Base-by-base conservation (phyloP, 2,888 invertebrate genomes). In the Cyaniris semiargus region DNA sequence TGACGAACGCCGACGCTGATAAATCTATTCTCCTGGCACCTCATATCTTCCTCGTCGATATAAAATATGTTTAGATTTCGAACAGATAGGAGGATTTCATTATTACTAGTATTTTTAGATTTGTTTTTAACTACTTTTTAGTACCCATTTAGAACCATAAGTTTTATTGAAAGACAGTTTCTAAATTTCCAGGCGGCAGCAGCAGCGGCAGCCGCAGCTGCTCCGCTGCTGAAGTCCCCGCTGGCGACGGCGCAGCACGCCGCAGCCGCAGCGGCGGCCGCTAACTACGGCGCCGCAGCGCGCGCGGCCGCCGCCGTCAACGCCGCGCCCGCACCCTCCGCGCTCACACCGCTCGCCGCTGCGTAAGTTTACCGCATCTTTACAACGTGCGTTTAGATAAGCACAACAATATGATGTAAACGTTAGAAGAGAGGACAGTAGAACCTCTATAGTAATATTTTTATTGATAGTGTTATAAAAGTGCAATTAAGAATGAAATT, bases 221-320 rank as follows among this genome's bases (percentile, higher is more conserved):
- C 96, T 83, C 97, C 97, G 78, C 95, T 97, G 91, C 94, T 97
- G 94, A 97, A 97, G 95, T 96, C 97, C 81, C 97, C 97, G 89
- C 95, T 97, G 93, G 97, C 96, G 90, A 95, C 96, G 90, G 97
- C 97, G 90, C 97, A 97, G 95, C 97, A 97, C 95, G 97, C 97
- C 82, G 97, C 97, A 85, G 97, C 97, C 87, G 97, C 97, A 87
- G 97, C 97, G 80, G 97, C 97, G 84, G 97, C 97, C 78, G 97
- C 97, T 81, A 97, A 97, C 92, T 97, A 97, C 87, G 97, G 97
- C 80, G 97, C 97, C 56, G 97, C 97, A 82, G 97, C 97, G 82
- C 95, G 97, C 83, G 97, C 97, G 82, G 97, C 97, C 84, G 96
- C 97, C 82, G 97, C 97, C 78, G 90, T 88, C 85, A 86, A 95